Conservation (phyloP, 2,113 vertebrate species). For the Macrotus californicus region DNA sequence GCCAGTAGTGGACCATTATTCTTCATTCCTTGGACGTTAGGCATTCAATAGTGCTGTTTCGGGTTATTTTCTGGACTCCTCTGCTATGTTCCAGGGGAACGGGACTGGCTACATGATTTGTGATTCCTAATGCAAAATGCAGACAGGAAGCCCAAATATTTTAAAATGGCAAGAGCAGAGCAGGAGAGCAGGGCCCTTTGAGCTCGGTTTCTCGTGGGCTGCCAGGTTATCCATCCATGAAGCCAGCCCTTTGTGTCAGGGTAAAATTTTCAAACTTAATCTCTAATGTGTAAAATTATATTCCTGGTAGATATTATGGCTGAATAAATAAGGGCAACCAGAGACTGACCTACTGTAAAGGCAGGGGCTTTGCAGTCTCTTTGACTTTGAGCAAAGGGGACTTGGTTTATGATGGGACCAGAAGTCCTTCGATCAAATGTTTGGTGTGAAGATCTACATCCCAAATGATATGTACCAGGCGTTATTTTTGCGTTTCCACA, state of each 20-base stretch:
- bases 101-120: not conserved
- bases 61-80: not conserved
- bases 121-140: not conserved
- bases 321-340: not conserved
- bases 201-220: not conserved
- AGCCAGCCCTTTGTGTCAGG: no score
- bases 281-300: not conserved
- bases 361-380: not conserved
- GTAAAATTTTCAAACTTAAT: not conserved
- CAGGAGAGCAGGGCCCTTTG: not conserved
- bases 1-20: conserved; percentile 64
- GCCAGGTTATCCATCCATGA: not conserved
- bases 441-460: not conserved
- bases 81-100: not conserved
- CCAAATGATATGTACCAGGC: not conserved
- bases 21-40: conserved; percentile 65
- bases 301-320: not conserved
- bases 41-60: conserved; percentile 50
- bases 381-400: not conserved
- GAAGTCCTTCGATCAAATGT: not conserved
- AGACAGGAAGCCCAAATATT: fast-evolving
- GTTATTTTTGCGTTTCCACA: not conserved
- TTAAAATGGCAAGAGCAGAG: not conserved
- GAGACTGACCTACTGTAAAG: not conserved
- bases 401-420: not conserved